Evolutionary conservation across 2,888 invertebrate species (phyloP), one percentile per base, ranked within the genome.

Genomic region (Caenorhabditis panamensis): DNA sequence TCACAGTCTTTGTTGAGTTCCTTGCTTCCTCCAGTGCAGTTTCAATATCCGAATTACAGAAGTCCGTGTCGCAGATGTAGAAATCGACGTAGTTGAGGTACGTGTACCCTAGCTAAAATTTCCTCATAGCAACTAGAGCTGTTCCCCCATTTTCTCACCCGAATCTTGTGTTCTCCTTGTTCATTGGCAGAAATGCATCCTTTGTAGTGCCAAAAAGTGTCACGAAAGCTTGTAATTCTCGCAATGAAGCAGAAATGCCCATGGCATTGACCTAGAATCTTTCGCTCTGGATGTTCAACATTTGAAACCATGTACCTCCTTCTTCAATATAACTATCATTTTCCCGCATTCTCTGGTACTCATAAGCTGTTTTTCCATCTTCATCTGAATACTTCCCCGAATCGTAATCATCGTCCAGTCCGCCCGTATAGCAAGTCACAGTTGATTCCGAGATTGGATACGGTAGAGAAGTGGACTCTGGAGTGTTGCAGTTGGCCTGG

Each of bases 181-280:
- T 72, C 72, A 44, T 72, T 72, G 16, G 63, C 62, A 2, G 72
- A 63, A n/a, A 72, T 56, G 22, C 72, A 72, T 18, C 72, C 72
- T 56, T 72, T 72, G 63, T 56, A 63, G 18, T 63, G 31, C 28
- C 28, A 9, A 4, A n/a, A 11, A 18, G 16, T 1, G 1, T 47
- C n/a, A n/a, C 44, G 18, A 28, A n/a, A 41, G 2, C 5, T 24
- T 24, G 36, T n/a, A 37, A 51, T 36, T 1, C 37, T n/a, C 0
- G 62, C 62, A 16, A 72, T 56, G 20, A 72, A 72, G 22, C 72
- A 72, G 26, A 22, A 63, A n/a, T 72, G 72, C 1, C 72, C 72
- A 24, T 13, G 56, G 18, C 72, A 72, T 13, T 56, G 22, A 11
- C 13, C 72, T 72, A 58, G 31, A 56, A 9, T 47, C 18, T 47